Evolutionary conservation across 2,797 vertebrate genomes (phyloP).

Genomic region (Tenualosa thibaudeaui): DNA sequence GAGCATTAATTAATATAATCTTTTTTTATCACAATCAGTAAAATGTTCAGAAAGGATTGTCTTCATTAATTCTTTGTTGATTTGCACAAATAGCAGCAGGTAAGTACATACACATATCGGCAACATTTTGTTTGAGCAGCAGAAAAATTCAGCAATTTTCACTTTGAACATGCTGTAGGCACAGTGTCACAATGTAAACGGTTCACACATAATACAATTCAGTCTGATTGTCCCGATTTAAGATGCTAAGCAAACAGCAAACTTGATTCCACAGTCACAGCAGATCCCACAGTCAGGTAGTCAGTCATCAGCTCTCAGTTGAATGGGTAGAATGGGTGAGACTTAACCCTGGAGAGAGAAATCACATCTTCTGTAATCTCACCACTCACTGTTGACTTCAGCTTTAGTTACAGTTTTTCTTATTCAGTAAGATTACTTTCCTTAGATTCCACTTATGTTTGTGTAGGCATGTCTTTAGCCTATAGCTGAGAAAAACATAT

Average conservation of each 20-base stretch:
- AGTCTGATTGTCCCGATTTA: neutral
- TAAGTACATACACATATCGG: neutral
- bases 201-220: neutral
- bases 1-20: neutral
- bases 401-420: neutral
- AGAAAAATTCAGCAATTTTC: neutral
- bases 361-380: conserved; percentile 21
- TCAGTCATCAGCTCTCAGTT: conserved; percentile 45
- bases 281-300: neutral
- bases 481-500: neutral
- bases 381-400: neutral
- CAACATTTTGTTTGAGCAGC: neutral
- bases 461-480: neutral
- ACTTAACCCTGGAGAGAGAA: conserved; percentile 55
- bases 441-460: neutral
- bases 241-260: neutral
- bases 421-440: neutral
- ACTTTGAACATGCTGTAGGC: neutral
- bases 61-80: neutral
- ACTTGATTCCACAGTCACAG: neutral
- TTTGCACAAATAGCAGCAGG: neutral
- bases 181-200: neutral
- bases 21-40: neutral
- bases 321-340: conserved; percentile 73
- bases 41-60: neutral